phyloP scores from a whole-genome alignment of 1,140 invertebrate genomes.

The Lordiphosa collinella region DNA sequence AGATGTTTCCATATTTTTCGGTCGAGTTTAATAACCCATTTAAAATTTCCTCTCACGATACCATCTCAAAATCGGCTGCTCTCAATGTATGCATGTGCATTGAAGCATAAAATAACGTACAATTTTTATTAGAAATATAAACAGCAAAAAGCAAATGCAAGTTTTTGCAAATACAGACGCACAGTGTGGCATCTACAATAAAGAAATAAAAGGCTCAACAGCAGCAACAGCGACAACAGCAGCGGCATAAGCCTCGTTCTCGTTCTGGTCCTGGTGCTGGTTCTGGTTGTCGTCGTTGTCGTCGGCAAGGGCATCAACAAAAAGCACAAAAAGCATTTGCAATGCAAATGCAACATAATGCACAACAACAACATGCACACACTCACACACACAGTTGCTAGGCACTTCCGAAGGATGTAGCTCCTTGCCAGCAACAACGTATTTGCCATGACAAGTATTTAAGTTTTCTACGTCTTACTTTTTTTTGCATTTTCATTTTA shows the following conservation, averaged over 20 bases:
- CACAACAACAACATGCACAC: conserved; percentile 41
- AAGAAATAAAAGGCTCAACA: conserved; percentile 67
- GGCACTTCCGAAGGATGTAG: conserved; percentile 61
- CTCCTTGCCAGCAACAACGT: conserved; percentile 41
- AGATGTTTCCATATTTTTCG: too few species aligned
- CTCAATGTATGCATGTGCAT: conserved; percentile 53
- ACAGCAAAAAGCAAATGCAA: conserved; percentile 54
- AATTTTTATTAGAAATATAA: conserved; percentile 77
- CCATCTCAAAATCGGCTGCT: background rate
- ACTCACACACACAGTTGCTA: conserved; percentile 56
- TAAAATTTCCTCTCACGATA: background rate
- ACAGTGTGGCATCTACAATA: conserved; percentile 57
- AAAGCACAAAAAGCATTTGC: conserved; percentile 72
- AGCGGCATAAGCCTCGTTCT: conserved; percentile 53
- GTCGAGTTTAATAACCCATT: too few species aligned
- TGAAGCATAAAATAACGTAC: conserved; percentile 67
- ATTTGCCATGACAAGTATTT: conserved; percentile 67
- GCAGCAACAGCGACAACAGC: conserved; percentile 31
- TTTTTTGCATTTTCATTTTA: conserved; percentile 50
- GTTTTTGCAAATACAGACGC: conserved; percentile 23
- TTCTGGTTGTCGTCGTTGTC: conserved; percentile 31
- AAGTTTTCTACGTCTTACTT: conserved; percentile 39
- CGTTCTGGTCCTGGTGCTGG: conserved; percentile 15
- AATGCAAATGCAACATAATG: conserved; percentile 75
- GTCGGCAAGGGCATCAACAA: conserved; percentile 50